A percentile compares a stretch with the other conserved stretches of the same genome.
phyloP scores from a whole-genome alignment of 2,888 invertebrate species.

The Epicampocera succincta region DNA sequence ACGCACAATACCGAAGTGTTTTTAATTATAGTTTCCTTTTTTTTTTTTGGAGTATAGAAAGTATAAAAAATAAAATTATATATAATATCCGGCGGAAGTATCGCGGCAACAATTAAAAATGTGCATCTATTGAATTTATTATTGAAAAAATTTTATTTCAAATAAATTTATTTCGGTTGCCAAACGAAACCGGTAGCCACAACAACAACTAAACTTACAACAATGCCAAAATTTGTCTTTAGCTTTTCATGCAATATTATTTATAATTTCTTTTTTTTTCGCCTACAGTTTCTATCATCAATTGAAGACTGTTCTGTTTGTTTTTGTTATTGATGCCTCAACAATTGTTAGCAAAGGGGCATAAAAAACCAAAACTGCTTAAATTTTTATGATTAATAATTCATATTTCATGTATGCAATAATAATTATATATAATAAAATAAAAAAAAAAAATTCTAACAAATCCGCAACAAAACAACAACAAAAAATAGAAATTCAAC shows the following conservation, averaged over 20 bases:
- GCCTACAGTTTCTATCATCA: constrained; percentile 22
- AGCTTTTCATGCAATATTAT: constrained; percentile 12
- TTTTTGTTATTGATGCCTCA: background rate
- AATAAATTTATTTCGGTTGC: constrained; percentile 22
- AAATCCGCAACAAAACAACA: constrained; percentile 50
- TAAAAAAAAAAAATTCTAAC: constrained; percentile 71
- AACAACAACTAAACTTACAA: background rate
- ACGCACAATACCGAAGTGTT: no score
- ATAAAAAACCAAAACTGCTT: constrained; percentile 70
- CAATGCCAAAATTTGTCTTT: constrained; percentile 31
- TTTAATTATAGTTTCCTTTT: no score
- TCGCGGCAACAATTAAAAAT: constrained; percentile 39
- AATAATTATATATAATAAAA: no score
- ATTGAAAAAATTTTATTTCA: constrained; percentile 13
- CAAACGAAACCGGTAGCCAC: constrained; percentile 1
- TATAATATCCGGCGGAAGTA: constrained; percentile 31
- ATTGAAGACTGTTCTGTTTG: background rate
- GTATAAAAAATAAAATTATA: constrained; percentile 5
- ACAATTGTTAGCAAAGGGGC: background rate
- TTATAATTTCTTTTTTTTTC: background rate
- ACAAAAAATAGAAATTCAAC: constrained; percentile 12
- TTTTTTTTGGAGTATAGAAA: no score
- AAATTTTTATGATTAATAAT: constrained; percentile 78
- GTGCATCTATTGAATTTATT: background rate
- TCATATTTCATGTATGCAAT: constrained; percentile 72